Percentiles rank a stretch among this genome's conserved stretches.
These are phyloP conservation scores for Sebastes steindachneri DNA, from an alignment of 2,797 vertebrate species.

Conservation along the genomic window DNA sequence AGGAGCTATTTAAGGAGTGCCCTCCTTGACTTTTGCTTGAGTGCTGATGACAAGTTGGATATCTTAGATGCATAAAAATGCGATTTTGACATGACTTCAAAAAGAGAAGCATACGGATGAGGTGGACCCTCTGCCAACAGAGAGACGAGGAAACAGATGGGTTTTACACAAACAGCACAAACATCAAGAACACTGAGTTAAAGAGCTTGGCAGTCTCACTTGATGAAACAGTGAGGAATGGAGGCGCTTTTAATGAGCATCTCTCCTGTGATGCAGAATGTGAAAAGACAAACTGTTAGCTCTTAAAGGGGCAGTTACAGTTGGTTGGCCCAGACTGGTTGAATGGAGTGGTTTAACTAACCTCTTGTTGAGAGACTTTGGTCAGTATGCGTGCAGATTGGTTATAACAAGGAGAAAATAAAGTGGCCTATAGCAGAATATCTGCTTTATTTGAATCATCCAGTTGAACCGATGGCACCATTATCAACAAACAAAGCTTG, in stretches of 20 bases:
- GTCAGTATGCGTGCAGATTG: not conserved
- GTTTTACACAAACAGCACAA: constrained; percentile 88
- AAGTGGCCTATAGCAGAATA: not conserved
- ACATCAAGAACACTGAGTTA: constrained; percentile 88
- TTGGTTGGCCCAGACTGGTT: constrained; percentile 44
- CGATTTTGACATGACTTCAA: constrained; percentile 85
- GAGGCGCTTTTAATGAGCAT: constrained; percentile 86
- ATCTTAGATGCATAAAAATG: constrained; percentile 81
- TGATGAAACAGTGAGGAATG: constrained; percentile 85
- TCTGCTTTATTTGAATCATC: not conserved
- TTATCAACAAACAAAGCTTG: not conserved
- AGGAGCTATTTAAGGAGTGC: constrained; percentile 72
- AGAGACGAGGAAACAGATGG: constrained; percentile 88
- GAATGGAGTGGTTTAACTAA: constrained; percentile 15
- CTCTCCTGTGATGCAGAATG: constrained; percentile 82
- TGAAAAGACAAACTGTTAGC: constrained; percentile 81
- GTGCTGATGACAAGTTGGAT: constrained; percentile 80
- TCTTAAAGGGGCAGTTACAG: constrained; percentile 76
- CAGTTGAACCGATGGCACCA: not conserved
- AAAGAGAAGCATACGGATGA: constrained; percentile 86
- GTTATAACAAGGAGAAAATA: not conserved
- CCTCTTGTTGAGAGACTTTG: constrained; percentile 30
- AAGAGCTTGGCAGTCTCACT: constrained; percentile 87
- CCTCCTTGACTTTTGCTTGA: constrained; percentile 76
- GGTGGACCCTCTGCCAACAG: constrained; percentile 86